Conservation (phyloP, 2,113 vertebrate species). For the Dipodomys spectabilis region DNA sequence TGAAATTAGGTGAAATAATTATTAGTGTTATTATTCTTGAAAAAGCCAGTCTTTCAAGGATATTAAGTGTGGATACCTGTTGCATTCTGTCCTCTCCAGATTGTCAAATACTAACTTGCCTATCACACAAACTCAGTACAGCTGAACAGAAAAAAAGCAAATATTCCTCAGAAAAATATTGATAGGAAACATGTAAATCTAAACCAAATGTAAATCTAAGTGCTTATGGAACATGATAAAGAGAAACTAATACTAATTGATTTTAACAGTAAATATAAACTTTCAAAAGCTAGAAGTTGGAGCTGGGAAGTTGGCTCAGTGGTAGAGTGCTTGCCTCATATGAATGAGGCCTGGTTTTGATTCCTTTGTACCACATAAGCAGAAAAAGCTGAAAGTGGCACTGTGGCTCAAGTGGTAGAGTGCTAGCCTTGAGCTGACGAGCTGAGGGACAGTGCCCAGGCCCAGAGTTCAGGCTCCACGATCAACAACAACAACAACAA, state of each 20-base stretch:
- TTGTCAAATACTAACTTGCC: not conserved
- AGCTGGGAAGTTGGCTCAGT: too few relatives aligned
- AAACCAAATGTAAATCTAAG: conserved; percentile 49
- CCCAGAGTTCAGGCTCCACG: too few relatives aligned
- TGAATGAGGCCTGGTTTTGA: too few relatives aligned
- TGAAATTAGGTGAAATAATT: conserved; percentile 4
- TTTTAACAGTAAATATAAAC: conserved; percentile 43
- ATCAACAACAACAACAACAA: too few relatives aligned
- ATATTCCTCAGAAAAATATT: not conserved
- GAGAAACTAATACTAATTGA: conserved; percentile 37
- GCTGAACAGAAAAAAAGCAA: conserved; percentile 41
- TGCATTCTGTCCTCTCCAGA: conserved; percentile 19
- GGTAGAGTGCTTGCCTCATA: too few relatives aligned
- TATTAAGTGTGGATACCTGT: not conserved
- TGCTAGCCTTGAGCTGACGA: too few relatives aligned
- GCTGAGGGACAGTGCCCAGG: too few relatives aligned
- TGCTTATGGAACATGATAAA: not conserved
- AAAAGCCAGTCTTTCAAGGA: conserved; percentile 28
- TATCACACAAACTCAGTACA: not conserved
- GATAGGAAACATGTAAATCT: conserved; percentile 24
- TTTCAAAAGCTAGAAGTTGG: not conserved
- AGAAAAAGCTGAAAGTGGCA: too few relatives aligned
- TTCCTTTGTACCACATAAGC: too few relatives aligned
- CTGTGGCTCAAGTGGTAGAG: too few relatives aligned
- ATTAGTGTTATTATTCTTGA: not conserved